phyloP scores from a whole-genome alignment of 2,888 invertebrate species.

The Agrotis exclamationis region DNA sequence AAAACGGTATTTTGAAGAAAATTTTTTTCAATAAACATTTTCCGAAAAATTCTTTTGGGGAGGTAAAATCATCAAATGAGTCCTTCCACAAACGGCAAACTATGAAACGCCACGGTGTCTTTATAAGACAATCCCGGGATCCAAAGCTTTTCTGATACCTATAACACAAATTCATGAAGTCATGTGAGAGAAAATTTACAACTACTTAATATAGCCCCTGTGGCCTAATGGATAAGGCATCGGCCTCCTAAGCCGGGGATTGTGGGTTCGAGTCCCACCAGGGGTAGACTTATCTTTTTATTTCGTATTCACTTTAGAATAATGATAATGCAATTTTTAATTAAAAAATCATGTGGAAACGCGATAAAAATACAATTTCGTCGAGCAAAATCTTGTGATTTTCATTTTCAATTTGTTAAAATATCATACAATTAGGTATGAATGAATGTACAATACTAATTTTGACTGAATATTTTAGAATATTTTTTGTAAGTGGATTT shows the following conservation, averaged over 20 bases:
- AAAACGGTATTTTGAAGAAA: no score
- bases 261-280: slow-evolving; percentile 95
- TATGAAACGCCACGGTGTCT: no score
- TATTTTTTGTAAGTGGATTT: background rate
- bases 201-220: slow-evolving; percentile 88
- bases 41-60: no score
- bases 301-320: background rate
- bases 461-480: background rate
- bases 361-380: background rate
- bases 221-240: slow-evolving; percentile 95
- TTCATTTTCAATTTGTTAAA: background rate
- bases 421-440: background rate
- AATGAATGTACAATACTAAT: no score
- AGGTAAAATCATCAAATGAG: no score
- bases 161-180: no score
- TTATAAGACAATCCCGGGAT: no score
- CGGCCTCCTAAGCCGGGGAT: slow-evolving; percentile 95
- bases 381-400: background rate
- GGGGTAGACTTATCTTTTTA: slow-evolving; percentile 86
- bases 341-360: background rate
- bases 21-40: no score
- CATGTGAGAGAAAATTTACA: background rate
- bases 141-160: no score
- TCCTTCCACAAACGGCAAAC: no score
- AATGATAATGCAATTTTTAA: background rate